phyloP scores from a whole-genome alignment of 2,888 invertebrate genomes.

The Dasysyrphus albostriatus region DNA sequence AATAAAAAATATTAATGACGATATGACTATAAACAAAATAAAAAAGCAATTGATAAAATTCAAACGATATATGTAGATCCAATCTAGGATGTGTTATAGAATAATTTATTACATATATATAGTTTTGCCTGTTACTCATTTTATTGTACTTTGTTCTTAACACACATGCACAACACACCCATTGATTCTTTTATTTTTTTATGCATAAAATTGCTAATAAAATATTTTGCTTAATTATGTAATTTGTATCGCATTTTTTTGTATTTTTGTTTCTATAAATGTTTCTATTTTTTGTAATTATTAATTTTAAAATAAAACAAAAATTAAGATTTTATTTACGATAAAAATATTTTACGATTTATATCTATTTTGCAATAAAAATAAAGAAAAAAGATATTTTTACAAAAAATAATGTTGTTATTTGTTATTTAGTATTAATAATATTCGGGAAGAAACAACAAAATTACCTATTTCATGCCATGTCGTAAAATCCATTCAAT shows the following conservation, averaged over 20 bases:
- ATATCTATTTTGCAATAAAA: conserved; percentile 66
- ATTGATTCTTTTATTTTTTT: conserved; percentile 24
- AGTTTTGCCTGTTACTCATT: conserved; percentile 20
- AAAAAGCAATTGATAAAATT: conserved; percentile 16
- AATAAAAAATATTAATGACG: conserved; percentile 45
- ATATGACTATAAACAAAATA: conserved; percentile 40
- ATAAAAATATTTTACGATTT: conserved; percentile 45
- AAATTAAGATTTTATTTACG: conserved; percentile 58
- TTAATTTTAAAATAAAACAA: conserved; percentile 31
- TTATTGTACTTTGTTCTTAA: conserved; percentile 18
- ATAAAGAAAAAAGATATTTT: conserved; percentile 54
- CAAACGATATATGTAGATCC: conserved; percentile 35
- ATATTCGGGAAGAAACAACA: too few species aligned
- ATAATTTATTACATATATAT: conserved; percentile 47
- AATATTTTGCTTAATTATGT: conserved; percentile 45
- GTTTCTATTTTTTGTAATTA: conserved; percentile 45
- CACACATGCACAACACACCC: conserved; percentile 17
- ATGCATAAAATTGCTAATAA: not conserved
- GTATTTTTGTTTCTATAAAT: conserved; percentile 36
- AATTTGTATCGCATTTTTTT: conserved; percentile 48
- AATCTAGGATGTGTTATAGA: conserved; percentile 58
- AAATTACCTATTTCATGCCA: too few species aligned
- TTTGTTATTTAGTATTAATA: not conserved
- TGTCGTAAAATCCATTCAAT: too few species aligned
- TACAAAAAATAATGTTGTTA: conserved; percentile 44